Base-by-base conservation (phyloP, 2,113 vertebrate genomes). In the Chaetops frenatus region DNA sequence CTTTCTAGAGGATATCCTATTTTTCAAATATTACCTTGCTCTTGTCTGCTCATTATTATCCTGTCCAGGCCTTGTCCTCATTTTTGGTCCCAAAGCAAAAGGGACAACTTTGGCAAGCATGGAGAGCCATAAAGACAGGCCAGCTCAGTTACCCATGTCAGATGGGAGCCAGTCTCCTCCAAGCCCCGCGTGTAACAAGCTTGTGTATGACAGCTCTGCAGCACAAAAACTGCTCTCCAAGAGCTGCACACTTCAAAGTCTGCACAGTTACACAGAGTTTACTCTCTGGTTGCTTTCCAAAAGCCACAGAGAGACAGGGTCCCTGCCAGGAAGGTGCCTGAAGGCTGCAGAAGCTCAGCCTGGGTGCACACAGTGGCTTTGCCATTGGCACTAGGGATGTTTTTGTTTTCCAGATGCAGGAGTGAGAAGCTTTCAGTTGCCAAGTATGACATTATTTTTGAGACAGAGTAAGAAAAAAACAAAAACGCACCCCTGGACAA, bases 21-120 rank as follows among this genome's bases (percentile, higher is more conserved):
- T 92, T 91, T 95, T 87, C 64, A 95, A 94, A 60, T 79, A 96
- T 80, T 92, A 86, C 62, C 79, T 72, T 58, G 33, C 33, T 82
- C 29, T 81, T 38, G 69, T 64, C 86, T 96, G 64, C 64, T 82
- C 42, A 45, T 44, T 91, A 89, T 86, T 96, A 71, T 89, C 7
- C 21, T 60, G 83, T 36, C 11, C 48, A 78, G 42, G 12, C 15
- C 69, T 78, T 84, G 47, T 67, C 82, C 56, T 58, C 54, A 35
- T 31, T 77, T 79, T 95, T 88, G 69, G 28, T 88, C 71, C 65
- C 71, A 67, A 85, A 97, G 86, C 31, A n/a, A 96, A 72, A 93
- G 56, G 64, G 60, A 88, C 12, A 73, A 78, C 24, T 81, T 79
- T 82, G 70, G 57, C 87, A 96, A 96, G 44, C 10, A 6, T 6